These are phyloP conservation scores for Chouioia cunea DNA, from an alignment of 2,888 invertebrate species.

Conservation along the genomic window DNA sequence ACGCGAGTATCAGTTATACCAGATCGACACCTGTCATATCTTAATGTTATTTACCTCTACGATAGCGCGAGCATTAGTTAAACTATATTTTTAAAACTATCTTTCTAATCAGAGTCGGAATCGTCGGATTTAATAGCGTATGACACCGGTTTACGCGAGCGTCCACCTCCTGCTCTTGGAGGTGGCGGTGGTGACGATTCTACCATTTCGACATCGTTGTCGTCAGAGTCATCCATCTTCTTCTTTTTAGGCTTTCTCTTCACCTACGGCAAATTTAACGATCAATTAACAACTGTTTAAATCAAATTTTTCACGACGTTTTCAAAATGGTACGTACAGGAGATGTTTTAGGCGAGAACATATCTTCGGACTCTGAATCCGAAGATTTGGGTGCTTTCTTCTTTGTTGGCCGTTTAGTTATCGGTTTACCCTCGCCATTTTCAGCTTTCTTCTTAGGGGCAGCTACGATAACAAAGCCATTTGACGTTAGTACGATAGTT, in stretches of 20 bases:
- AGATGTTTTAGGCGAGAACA: conserved; percentile 53
- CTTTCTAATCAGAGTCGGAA: conserved; percentile 51
- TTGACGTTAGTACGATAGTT: conserved; percentile 13
- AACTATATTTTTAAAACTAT: conserved; percentile 10
- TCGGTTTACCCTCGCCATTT: conserved; percentile 42
- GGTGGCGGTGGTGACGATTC: conserved; percentile 55
- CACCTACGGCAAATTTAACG: background rate
- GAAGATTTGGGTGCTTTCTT: conserved; percentile 49
- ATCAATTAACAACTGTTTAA: conserved; percentile 1
- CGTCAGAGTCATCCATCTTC: conserved; percentile 55
- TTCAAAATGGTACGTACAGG: conserved; percentile 53
- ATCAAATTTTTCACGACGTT: background rate
- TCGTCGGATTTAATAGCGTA: conserved; percentile 68
- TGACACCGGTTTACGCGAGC: conserved; percentile 69
- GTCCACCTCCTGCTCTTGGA: conserved; percentile 68
- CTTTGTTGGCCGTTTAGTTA: conserved; percentile 35
- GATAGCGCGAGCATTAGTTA: background rate
- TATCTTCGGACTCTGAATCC: conserved; percentile 61
- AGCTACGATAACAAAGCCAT: conserved; percentile 43
- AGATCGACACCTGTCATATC: conserved; percentile 3
- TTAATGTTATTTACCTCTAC: background rate
- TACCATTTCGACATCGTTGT: conserved; percentile 50
- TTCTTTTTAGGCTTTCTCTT: conserved; percentile 58
- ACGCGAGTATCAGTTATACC: conserved; percentile 39
- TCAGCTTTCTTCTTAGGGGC: conserved; percentile 49